A percentile compares a stretch with the other conserved stretches of the same genome.
These are phyloP conservation scores for Galeruca laticollis DNA, from an alignment of 2,888 invertebrate species.

Conservation along the genomic window DNA sequence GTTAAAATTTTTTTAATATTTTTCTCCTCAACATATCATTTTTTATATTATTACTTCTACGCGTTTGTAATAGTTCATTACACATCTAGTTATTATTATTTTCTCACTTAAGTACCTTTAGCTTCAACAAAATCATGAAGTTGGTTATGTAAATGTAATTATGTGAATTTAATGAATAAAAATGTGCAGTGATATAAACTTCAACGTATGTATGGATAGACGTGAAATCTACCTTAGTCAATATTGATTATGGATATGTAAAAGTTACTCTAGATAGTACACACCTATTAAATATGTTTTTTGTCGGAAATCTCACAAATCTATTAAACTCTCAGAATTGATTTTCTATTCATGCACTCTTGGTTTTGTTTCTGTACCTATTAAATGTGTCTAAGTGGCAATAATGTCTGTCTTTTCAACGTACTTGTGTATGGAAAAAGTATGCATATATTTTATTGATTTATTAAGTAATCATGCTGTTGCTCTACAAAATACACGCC, in stretches of 20 bases:
- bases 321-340: constrained; percentile 1
- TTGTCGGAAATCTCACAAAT: constrained; percentile 4
- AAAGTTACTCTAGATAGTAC: constrained; percentile 9
- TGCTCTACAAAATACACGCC: constrained; percentile 53
- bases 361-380: constrained; percentile 24
- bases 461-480: constrained; percentile 54
- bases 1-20: too few relatives aligned
- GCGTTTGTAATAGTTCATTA: too few relatives aligned
- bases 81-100: too few relatives aligned
- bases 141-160: not conserved
- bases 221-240: not conserved
- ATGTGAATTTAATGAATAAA: not conserved
- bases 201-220: not conserved
- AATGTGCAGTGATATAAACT: not conserved
- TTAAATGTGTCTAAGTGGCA: constrained; percentile 50
- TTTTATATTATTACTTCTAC: too few relatives aligned
- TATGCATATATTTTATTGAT: constrained; percentile 54
- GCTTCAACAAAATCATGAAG: not conserved
- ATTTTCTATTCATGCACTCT: constrained; percentile 18
- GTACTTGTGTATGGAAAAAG: constrained; percentile 53
- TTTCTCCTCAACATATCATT: too few relatives aligned
- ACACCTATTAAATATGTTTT: constrained; percentile 3
- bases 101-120: too few relatives aligned
- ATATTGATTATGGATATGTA: constrained; percentile 5
- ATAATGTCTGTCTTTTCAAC: constrained; percentile 53